These are phyloP conservation scores for Harpalus rubripes DNA, from an alignment of 2,888 invertebrate genomes.

Conservation along the genomic window DNA sequence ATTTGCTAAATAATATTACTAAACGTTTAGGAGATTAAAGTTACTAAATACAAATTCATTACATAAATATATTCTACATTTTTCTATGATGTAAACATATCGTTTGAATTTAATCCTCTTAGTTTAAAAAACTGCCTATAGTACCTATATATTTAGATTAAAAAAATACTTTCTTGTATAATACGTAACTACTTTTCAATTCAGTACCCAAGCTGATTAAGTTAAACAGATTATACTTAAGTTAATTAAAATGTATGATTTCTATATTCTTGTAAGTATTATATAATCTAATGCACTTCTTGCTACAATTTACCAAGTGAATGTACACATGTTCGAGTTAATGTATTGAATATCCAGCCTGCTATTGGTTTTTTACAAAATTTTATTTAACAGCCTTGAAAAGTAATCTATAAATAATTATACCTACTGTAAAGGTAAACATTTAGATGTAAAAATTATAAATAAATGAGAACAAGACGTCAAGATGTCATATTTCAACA, in stretches of 20 bases:
- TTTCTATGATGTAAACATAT: too few relatives aligned
- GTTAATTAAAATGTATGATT: slow-evolving; percentile 4
- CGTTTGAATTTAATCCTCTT: too few relatives aligned
- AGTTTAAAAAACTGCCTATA: too few relatives aligned
- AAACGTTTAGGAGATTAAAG: too few relatives aligned
- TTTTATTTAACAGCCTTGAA: slow-evolving; percentile 33
- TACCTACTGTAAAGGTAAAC: background rate
- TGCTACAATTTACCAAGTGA: slow-evolving; percentile 23
- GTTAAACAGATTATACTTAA: background rate
- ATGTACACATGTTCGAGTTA: background rate
- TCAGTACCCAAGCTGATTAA: background rate
- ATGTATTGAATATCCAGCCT: slow-evolving; percentile 9
- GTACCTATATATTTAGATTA: too few relatives aligned
- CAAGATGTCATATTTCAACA: slow-evolving; percentile 25
- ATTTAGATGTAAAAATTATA: background rate
- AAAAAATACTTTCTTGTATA: too few relatives aligned
- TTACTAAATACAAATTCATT: too few relatives aligned
- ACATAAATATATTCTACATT: too few relatives aligned
- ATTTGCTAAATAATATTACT: too few relatives aligned
- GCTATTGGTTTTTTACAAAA: background rate
- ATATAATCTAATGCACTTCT: slow-evolving; percentile 11
- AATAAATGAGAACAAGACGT: background rate
- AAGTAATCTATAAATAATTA: slow-evolving; percentile 37
- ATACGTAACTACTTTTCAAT: background rate
- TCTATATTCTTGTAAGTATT: background rate